phyloP scores from a whole-genome alignment of 2,888 invertebrate genomes.

The Pedicia rivosa region DNA sequence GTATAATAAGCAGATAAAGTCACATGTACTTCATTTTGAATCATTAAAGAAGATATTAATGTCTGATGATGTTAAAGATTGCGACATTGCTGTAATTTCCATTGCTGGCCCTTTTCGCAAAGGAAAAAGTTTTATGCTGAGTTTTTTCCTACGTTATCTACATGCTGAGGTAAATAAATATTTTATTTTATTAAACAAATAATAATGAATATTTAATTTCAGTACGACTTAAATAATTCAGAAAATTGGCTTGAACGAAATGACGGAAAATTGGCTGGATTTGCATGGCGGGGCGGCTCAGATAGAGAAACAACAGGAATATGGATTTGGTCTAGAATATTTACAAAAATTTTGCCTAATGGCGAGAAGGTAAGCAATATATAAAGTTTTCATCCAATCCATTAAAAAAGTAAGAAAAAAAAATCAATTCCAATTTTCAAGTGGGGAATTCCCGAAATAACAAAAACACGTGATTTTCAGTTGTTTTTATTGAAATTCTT shows the following conservation, averaged over 20 bases:
- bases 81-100: conserved; percentile 8
- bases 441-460: too few relatives aligned
- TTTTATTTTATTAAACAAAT: too few relatives aligned
- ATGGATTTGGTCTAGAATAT: conserved; percentile 7
- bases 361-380: too few relatives aligned
- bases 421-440: too few relatives aligned
- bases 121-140: conserved; percentile 8
- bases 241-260: conserved; percentile 2
- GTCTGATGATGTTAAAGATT: conserved; percentile 4
- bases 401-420: too few relatives aligned
- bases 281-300: conserved; percentile 7
- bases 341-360: conserved; percentile 2
- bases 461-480: too few relatives aligned
- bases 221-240: neutral
- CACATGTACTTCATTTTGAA: neutral
- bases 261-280: conserved; percentile 2
- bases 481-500: too few relatives aligned
- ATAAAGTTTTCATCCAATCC: too few relatives aligned
- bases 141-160: conserved; percentile 8
- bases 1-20: neutral
- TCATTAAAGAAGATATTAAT: conserved; percentile 2
- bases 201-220: too few relatives aligned
- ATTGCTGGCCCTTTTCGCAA: conserved; percentile 8
- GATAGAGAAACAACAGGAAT: conserved; percentile 7
- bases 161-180: too few relatives aligned